Evolutionary conservation across 2,113 vertebrate genomes (phyloP).

Genomic region (human): GRCh38 chr18:9984001-9984500

Average conservation of each 20-base stretch:
- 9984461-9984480: not conserved
- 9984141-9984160: not conserved
- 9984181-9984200: not conserved
- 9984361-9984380: not conserved
- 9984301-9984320: not conserved
- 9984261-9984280: not conserved
- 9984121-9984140: not conserved
- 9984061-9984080: not conserved
- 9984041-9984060: not conserved
- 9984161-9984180: not conserved
- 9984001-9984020: not conserved
- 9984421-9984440: not conserved
- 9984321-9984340: not conserved
- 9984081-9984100: not conserved
- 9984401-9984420: not conserved
- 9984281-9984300: not conserved
- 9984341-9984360: not conserved
- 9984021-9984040: too few species aligned
- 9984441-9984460: conserved; percentile 16
- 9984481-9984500: not conserved
- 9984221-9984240: not conserved
- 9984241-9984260: not conserved
- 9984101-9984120: not conserved
- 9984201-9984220: not conserved
- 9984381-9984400: not conserved